Conservation (phyloP, 2,888 invertebrate species). For the Rotaria magnacalcarata region DNA sequence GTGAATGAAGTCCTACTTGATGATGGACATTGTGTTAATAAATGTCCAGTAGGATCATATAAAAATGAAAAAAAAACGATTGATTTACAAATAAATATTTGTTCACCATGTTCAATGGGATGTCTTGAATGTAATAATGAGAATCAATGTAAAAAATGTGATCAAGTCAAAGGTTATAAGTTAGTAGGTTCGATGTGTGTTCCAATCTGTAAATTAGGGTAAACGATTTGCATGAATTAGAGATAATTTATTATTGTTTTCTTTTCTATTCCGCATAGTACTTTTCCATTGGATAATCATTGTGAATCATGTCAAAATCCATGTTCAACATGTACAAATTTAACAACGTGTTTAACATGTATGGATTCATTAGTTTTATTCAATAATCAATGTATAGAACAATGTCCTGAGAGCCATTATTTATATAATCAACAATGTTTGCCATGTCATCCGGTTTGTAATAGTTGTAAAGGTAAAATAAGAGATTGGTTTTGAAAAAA, state of each 20-base stretch:
- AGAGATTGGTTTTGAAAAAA: not conserved
- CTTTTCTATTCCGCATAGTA: not conserved
- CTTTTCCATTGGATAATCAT: not conserved
- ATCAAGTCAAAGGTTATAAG: not conserved
- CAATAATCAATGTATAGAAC: not conserved
- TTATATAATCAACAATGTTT: not conserved
- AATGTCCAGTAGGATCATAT: not conserved
- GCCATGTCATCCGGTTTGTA: not conserved
- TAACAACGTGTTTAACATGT: not conserved
- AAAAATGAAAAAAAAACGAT: not conserved
- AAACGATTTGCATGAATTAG: not conserved
- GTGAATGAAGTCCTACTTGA: not conserved
- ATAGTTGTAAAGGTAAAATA: not conserved
- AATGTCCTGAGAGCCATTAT: slow-evolving; percentile 10
- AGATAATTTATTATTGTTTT: not conserved
- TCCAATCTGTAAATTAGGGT: not conserved
- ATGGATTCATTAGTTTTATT: not conserved
- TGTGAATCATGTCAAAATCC: not conserved
- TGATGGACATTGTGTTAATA: slow-evolving; percentile 23
- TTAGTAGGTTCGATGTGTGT: not conserved
- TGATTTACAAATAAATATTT: not conserved
- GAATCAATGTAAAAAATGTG: not conserved
- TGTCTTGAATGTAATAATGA: not conserved
- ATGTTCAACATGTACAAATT: not conserved
- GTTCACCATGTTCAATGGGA: not conserved